Conservation (phyloP, 2,888 invertebrate species). For the Proisotoma minuta region DNA sequence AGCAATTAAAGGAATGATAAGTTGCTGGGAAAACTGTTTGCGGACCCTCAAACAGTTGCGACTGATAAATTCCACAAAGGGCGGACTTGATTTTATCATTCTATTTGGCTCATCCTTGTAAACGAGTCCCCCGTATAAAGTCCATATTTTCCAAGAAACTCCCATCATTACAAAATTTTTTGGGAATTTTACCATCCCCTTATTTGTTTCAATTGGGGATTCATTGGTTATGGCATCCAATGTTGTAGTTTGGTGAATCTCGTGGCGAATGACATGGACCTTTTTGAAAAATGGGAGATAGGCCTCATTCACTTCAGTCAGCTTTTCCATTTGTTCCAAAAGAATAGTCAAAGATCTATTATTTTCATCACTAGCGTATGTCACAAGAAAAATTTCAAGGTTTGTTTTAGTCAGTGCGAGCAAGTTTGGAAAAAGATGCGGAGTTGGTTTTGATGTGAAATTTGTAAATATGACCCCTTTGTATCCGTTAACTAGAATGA, state of each 20-base stretch:
- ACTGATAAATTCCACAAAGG: background rate
- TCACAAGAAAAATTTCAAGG: background rate
- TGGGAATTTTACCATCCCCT: background rate
- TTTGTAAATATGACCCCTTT: background rate
- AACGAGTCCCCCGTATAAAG: background rate
- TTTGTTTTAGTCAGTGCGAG: background rate
- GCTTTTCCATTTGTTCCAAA: background rate
- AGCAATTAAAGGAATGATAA: background rate
- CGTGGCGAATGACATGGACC: background rate
- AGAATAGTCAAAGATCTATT: background rate
- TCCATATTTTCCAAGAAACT: background rate
- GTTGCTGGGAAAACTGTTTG: background rate
- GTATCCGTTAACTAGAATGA: background rate
- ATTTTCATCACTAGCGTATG: background rate
- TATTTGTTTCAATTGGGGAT: background rate
- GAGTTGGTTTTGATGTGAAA: background rate
- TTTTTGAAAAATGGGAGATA: background rate
- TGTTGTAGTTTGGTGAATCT: background rate
- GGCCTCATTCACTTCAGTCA: background rate
- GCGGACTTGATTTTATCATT: background rate
- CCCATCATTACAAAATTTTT: background rate
- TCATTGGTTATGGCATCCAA: too few species aligned
- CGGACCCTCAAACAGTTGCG: background rate
- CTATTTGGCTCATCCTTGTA: background rate
- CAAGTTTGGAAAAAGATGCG: background rate